Evolutionary conservation across 1,140 invertebrate genomes (phyloP).

Genomic region (Melanaphis sacchari): DNA sequence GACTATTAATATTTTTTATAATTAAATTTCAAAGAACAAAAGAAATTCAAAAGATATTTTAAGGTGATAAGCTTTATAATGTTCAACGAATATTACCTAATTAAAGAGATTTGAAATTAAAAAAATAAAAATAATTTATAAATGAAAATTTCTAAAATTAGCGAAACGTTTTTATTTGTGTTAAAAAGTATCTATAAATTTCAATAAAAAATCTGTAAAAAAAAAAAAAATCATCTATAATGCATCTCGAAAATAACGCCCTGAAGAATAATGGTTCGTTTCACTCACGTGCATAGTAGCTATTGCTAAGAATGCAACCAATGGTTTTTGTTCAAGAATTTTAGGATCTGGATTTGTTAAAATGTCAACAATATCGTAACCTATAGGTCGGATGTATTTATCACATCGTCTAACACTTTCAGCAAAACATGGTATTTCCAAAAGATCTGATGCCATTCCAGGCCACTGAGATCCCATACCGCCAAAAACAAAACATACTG

Average conservation of each 20-base stretch:
- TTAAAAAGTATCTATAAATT: too few relatives aligned
- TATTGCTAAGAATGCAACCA: slow-evolving; percentile 72
- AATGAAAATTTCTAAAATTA: too few relatives aligned
- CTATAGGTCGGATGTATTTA: slow-evolving; percentile 67
- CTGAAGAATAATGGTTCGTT: not conserved
- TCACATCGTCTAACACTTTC: slow-evolving; percentile 70
- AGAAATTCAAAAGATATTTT: too few relatives aligned
- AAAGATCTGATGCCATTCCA: slow-evolving; percentile 70
- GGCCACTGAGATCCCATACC: slow-evolving; percentile 78
- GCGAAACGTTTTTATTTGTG: too few relatives aligned
- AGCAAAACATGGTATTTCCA: slow-evolving; percentile 73
- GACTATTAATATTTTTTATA: too few relatives aligned
- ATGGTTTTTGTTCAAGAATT: slow-evolving; percentile 69
- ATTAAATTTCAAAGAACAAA: too few relatives aligned
- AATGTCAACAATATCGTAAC: slow-evolving; percentile 70
- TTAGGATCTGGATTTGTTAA: slow-evolving; percentile 68
- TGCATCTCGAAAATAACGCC: too few relatives aligned
- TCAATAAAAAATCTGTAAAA: too few relatives aligned
- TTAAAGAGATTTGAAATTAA: too few relatives aligned
- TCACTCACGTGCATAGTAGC: slow-evolving; percentile 77
- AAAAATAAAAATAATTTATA: too few relatives aligned
- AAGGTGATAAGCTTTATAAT: too few relatives aligned
- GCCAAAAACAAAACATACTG: slow-evolving; percentile 74
- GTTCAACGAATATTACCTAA: too few relatives aligned
- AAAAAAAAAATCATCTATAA: not conserved